Conservation (phyloP, 1,140 invertebrate species). For the Wiebesia pumilae region DNA sequence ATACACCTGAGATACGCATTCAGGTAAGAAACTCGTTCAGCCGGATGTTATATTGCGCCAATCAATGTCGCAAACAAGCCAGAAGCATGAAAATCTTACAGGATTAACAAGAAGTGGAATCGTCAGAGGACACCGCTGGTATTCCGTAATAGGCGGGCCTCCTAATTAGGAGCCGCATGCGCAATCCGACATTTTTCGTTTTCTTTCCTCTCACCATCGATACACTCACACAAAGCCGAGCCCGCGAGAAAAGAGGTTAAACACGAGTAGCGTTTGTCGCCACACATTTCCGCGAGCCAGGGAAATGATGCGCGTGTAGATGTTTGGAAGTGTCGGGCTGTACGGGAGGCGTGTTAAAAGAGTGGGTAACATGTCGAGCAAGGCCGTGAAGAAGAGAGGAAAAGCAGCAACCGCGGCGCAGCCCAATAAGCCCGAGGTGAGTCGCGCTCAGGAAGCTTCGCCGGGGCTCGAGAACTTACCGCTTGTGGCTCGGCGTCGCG, state of each 20-base stretch:
- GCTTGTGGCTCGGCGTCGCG: background rate
- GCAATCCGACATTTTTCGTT: conserved; percentile 18
- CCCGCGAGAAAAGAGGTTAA: conserved; percentile 36
- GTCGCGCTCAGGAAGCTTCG: background rate
- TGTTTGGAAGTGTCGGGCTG: background rate
- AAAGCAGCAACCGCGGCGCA: background rate
- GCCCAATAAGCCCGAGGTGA: conserved; percentile 18
- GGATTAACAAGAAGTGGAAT: too few relatives aligned
- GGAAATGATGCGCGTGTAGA: background rate
- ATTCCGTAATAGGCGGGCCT: background rate
- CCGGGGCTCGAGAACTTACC: background rate
- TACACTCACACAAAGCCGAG: too few relatives aligned
- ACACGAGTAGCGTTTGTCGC: background rate
- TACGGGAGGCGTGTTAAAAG: background rate
- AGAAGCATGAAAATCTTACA: too few relatives aligned
- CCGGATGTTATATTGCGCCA: too few relatives aligned
- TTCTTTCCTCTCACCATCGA: background rate
- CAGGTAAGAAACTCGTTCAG: too few relatives aligned
- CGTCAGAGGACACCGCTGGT: background rate
- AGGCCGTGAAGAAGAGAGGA: conserved; percentile 9
- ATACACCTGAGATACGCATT: too few relatives aligned
- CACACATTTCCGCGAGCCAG: background rate
- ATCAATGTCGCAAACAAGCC: too few relatives aligned
- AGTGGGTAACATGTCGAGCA: conserved; percentile 17
- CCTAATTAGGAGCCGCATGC: conserved; percentile 4